These are phyloP conservation scores for Volucella inanis DNA, from an alignment of 2,888 invertebrate genomes.

Conservation along the genomic window DNA sequence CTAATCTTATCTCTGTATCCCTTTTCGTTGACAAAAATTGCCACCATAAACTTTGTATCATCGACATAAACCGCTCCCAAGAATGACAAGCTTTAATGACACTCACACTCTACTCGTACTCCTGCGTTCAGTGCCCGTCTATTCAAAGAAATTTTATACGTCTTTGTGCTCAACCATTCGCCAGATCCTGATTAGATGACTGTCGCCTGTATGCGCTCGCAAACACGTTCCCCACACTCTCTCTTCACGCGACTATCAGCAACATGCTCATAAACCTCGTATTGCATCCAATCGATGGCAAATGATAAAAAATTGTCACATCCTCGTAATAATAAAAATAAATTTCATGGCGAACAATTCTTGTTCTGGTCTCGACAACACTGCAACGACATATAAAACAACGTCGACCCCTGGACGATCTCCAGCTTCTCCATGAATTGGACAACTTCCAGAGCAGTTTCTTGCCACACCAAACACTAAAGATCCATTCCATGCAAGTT, in stretches of 20 bases:
- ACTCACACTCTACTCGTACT: slow-evolving; percentile 54
- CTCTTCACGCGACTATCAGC: slow-evolving; percentile 47
- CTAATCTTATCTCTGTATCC: slow-evolving; percentile 43
- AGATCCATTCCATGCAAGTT: slow-evolving; percentile 60
- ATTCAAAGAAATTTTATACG: slow-evolving; percentile 33
- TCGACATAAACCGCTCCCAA: slow-evolving; percentile 67
- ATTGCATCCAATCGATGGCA: slow-evolving; percentile 75
- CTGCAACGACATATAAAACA: slow-evolving; percentile 19
- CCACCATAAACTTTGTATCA: slow-evolving; percentile 61
- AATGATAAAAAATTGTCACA: slow-evolving; percentile 75
- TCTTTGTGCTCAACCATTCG: slow-evolving; percentile 54
- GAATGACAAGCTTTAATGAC: slow-evolving; percentile 67
- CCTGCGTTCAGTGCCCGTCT: slow-evolving; percentile 2
- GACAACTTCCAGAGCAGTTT: slow-evolving; percentile 63
- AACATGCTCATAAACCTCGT: slow-evolving; percentile 73
- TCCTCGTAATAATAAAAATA: slow-evolving; percentile 70
- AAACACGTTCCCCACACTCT: neutral
- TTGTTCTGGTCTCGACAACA: slow-evolving; percentile 45
- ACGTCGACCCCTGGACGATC: slow-evolving; percentile 59
- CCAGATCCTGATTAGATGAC: slow-evolving; percentile 73
- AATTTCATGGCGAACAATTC: slow-evolving; percentile 71
- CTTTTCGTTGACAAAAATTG: slow-evolving; percentile 64
- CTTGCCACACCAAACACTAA: slow-evolving; percentile 28
- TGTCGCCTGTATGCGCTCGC: slow-evolving; percentile 2
- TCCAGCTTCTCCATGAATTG: slow-evolving; percentile 28